Percentiles rank a stretch among this genome's conserved stretches.
Evolutionary conservation across 2,797 vertebrate species (phyloP).

Genomic region (Glossophaga mutica): DNA sequence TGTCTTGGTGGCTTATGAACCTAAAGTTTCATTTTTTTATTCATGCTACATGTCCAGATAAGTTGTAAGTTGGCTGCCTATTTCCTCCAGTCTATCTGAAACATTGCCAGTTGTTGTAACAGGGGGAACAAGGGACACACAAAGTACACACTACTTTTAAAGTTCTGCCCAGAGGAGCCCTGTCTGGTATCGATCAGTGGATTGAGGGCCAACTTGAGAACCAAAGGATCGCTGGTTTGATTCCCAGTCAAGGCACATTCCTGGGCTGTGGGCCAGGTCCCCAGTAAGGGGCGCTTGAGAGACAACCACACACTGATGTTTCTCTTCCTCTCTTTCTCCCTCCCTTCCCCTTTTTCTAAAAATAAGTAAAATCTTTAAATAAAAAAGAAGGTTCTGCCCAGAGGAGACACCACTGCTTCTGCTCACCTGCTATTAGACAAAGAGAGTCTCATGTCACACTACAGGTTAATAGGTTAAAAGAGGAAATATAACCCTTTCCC

Average conservation of each 20-base stretch:
- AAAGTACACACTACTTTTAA: neutral
- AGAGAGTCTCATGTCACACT: neutral
- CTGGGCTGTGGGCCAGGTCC: too few species aligned
- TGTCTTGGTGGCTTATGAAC: neutral
- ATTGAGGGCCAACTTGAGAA: too few species aligned
- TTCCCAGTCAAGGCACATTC: too few species aligned
- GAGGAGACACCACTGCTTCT: neutral
- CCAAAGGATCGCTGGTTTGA: too few species aligned
- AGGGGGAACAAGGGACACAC: rapidly evolving
- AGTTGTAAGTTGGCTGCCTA: neutral
- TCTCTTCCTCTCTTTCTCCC: too few species aligned
- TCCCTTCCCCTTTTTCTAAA: too few species aligned
- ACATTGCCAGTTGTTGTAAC: too few species aligned
- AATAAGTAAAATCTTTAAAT: too few species aligned
- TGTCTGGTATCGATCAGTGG: too few species aligned
- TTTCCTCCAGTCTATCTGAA: neutral
- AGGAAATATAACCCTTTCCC: neutral
- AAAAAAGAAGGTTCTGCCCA: neutral
- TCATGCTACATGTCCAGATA: neutral
- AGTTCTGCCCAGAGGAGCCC: neutral
- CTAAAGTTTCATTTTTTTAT: neutral
- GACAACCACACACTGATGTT: too few species aligned
- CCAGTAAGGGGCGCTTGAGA: too few species aligned
- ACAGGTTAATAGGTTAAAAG: neutral
- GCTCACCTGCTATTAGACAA: too few species aligned